Conservation (phyloP, 2,888 invertebrate species). For the Drosophila paramelanica region DNA sequence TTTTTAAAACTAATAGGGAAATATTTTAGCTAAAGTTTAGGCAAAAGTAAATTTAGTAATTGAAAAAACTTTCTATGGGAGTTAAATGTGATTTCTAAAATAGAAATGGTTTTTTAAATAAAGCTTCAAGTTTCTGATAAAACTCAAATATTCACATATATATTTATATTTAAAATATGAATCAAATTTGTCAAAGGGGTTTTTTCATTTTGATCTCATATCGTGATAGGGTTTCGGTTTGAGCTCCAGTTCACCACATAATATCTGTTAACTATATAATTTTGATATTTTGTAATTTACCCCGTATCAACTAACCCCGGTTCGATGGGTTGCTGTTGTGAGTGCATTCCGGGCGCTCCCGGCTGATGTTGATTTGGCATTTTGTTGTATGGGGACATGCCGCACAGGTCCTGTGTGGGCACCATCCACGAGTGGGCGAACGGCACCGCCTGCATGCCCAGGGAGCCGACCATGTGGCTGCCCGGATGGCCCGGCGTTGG, state of each 20-base stretch:
- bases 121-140: too few species aligned
- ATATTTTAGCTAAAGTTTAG: too few species aligned
- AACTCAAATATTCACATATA: too few species aligned
- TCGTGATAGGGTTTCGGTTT: not conserved
- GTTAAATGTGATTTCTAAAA: too few species aligned
- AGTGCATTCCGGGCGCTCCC: slow-evolving; percentile 79
- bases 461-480: slow-evolving; percentile 85
- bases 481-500: slow-evolving; percentile 83
- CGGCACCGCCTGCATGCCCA: slow-evolving; percentile 87
- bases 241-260: not conserved
- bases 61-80: too few species aligned
- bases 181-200: too few species aligned
- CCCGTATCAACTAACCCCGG: slow-evolving; percentile 88
- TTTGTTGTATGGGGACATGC: slow-evolving; percentile 93
- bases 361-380: slow-evolving; percentile 85
- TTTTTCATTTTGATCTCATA: too few species aligned
- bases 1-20: too few species aligned
- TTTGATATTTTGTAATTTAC: slow-evolving; percentile 43
- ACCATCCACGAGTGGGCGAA: slow-evolving; percentile 98
- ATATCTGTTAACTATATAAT: not conserved
- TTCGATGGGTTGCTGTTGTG: slow-evolving; percentile 87
- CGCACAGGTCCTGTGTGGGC: slow-evolving; percentile 96
- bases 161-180: too few species aligned
- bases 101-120: too few species aligned
- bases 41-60: too few species aligned